Evolutionary conservation across 1,140 invertebrate genomes (phyloP).

Genomic region (Apis laboriosa): DNA sequence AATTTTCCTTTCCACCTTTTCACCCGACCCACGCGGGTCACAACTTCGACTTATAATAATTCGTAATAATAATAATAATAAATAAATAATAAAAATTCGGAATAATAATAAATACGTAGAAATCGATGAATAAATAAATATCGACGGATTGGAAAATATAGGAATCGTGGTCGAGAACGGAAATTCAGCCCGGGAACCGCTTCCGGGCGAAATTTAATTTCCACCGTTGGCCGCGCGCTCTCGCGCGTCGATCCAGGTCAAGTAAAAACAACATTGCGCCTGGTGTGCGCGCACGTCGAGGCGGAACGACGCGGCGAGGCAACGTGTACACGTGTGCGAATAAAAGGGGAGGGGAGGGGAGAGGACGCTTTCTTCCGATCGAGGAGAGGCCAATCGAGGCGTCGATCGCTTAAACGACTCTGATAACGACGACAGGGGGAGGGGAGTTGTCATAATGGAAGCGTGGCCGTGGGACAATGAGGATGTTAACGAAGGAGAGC

Average conservation of each 20-base stretch:
- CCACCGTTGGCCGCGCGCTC: too few species aligned
- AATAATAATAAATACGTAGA: too few species aligned
- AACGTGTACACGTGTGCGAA: constrained; percentile 11
- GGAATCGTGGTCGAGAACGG: background rate
- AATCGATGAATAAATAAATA: too few species aligned
- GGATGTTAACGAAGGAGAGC: too few species aligned
- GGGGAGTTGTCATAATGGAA: constrained; percentile 1
- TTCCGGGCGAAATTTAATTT: background rate
- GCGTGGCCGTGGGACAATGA: background rate
- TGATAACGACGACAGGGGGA: background rate
- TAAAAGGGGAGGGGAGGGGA: background rate
- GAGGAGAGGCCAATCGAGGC: constrained; percentile 22
- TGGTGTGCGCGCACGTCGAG: background rate
- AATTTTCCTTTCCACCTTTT: too few species aligned
- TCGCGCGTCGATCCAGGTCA: background rate
- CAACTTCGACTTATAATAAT: too few species aligned
- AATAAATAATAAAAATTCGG: too few species aligned
- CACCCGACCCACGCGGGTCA: too few species aligned
- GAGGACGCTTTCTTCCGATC: constrained; percentile 3
- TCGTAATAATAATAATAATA: too few species aligned
- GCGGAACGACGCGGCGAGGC: background rate
- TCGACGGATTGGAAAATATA: background rate
- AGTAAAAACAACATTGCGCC: constrained; percentile 20
- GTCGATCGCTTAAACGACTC: constrained; percentile 24
- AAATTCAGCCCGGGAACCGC: too few species aligned